A percentile compares a stretch with the other conserved stretches of the same genome.
phyloP scores from a whole-genome alignment of 2,888 invertebrate genomes.

The Drosophila antonietae region DNA sequence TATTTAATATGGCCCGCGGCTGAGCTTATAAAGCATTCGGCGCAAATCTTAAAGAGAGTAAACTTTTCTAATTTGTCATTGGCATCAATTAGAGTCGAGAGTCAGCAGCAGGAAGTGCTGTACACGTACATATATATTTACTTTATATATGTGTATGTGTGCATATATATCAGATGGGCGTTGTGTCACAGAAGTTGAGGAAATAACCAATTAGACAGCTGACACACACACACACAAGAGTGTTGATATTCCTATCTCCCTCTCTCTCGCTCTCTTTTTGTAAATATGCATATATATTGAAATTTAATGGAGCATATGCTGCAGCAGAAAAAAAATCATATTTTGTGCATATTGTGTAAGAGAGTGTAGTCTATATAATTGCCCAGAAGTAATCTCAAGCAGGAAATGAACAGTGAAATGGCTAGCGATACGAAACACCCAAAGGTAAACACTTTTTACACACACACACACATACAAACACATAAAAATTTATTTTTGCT shows the following conservation, averaged over 20 bases:
- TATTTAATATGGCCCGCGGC: constrained; percentile 38
- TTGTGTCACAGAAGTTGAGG: constrained; percentile 41
- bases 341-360: constrained; percentile 21
- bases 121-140: not conserved
- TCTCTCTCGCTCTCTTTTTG: not conserved
- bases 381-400: constrained; percentile 58
- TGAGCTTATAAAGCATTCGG: constrained; percentile 5
- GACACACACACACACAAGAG: constrained; percentile 13
- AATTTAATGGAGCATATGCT: constrained; percentile 45
- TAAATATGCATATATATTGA: constrained; percentile 33
- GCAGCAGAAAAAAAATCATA: constrained; percentile 23
- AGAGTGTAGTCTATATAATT: constrained; percentile 19
- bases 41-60: constrained; percentile 2
- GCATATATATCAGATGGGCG: constrained; percentile 14
- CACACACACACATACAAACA: constrained; percentile 1
- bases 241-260: not conserved
- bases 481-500: constrained; percentile 39
- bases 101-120: constrained; percentile 1
- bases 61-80: constrained; percentile 13
- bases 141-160: not conserved
- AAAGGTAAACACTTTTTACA: constrained; percentile 33
- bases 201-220: constrained; percentile 56
- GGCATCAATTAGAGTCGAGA: not conserved
- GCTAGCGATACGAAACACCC: constrained; percentile 41
- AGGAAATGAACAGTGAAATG: constrained; percentile 62